Conservation (phyloP, 2,797 vertebrate genomes). For the Vultur gryphus region DNA sequence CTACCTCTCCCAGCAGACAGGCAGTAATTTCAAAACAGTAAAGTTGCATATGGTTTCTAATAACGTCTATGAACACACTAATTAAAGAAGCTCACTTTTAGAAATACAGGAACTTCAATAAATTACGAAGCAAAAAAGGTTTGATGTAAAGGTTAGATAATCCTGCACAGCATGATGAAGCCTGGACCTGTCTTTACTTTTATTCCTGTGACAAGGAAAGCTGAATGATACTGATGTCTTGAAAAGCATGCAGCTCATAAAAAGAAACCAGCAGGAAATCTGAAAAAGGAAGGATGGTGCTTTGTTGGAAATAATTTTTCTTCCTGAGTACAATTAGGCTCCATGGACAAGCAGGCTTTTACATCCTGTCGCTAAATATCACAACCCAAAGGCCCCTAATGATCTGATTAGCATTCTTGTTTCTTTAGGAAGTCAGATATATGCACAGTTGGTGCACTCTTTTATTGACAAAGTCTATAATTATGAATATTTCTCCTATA, state of each 20-base stretch:
- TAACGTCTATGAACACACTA: conserved; percentile 53
- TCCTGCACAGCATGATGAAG: conserved; percentile 53
- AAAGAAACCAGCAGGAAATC: conserved; percentile 72
- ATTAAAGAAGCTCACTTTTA: conserved; percentile 66
- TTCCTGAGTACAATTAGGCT: conserved; percentile 70
- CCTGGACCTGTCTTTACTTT: conserved; percentile 41
- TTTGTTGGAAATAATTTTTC: conserved; percentile 72
- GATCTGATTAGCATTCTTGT: conserved; percentile 78
- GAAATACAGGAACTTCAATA: conserved; percentile 43
- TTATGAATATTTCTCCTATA: conserved; percentile 71
- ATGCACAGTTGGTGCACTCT: conserved; percentile 70
- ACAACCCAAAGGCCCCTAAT: conserved; percentile 74
- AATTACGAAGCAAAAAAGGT: conserved; percentile 57
- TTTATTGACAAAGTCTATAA: conserved; percentile 72
- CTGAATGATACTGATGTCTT: conserved; percentile 66
- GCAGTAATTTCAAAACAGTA: conserved; percentile 38
- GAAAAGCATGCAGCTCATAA: conserved; percentile 69
- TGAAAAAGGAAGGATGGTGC: conserved; percentile 63
- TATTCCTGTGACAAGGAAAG: conserved; percentile 62
- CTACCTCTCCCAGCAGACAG: conserved; percentile 30
- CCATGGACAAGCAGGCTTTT: conserved; percentile 63
- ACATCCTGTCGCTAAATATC: conserved; percentile 73
- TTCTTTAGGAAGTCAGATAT: conserved; percentile 71
- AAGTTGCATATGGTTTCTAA: conserved; percentile 37
- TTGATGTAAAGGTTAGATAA: conserved; percentile 71